Evolutionary conservation across 2,113 vertebrate genomes (phyloP).

Genomic region (Melanotaenia duboulayi): DNA sequence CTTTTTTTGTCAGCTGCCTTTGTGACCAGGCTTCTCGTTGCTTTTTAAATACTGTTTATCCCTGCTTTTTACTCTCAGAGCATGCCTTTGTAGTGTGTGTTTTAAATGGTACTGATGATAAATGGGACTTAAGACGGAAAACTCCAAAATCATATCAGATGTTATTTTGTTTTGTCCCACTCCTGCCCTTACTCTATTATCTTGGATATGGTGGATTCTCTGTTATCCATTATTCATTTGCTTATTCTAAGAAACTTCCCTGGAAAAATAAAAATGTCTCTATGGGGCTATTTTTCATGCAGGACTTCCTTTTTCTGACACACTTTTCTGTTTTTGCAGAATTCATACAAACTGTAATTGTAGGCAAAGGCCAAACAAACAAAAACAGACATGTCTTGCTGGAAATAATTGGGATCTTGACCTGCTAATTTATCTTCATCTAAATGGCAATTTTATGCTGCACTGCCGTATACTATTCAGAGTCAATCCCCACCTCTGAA

Average conservation of each 20-base stretch:
- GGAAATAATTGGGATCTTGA: not conserved
- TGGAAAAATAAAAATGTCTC: not conserved
- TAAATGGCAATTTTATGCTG: not conserved
- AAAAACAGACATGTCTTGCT: not conserved
- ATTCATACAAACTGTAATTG: not conserved
- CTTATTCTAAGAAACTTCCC: not conserved
- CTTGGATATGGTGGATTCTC: not conserved
- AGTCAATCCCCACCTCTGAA: not conserved
- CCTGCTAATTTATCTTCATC: not conserved
- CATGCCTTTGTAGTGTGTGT: slow-evolving; percentile 1
- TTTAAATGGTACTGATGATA: slow-evolving; percentile 9
- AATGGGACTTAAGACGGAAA: not conserved
- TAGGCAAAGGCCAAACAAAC: not conserved
- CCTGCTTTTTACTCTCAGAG: not conserved
- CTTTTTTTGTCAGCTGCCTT: slow-evolving; percentile 6
- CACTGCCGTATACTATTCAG: not conserved
- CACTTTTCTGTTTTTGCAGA: not conserved
- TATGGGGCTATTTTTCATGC: not conserved
- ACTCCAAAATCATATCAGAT: not conserved
- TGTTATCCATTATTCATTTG: not conserved
- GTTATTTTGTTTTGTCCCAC: not conserved
- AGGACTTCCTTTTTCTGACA: not conserved
- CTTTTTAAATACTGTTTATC: not conserved
- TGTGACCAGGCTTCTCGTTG: not conserved
- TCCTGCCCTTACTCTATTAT: not conserved